phyloP scores from a whole-genome alignment of 2,797 vertebrate species.

The Thamnophis elegans region DNA sequence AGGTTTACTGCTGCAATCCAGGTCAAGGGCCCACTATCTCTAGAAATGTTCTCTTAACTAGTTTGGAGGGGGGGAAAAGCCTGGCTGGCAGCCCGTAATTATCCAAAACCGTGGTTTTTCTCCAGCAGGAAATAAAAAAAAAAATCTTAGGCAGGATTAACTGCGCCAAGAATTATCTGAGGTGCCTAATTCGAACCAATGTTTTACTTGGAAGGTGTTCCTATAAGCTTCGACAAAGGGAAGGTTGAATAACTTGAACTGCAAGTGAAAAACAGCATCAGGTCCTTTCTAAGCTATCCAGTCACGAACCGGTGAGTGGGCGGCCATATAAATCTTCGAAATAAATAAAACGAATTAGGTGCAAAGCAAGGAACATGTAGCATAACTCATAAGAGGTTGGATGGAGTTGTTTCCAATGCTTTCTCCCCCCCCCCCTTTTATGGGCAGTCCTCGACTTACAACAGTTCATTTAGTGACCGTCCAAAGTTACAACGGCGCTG shows the following conservation, averaged over 20 bases:
- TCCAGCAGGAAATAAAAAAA: neutral
- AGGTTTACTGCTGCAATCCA: neutral
- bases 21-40: neutral
- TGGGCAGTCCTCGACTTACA: neutral
- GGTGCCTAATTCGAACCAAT: neutral
- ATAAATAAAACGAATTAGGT: neutral
- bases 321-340: neutral
- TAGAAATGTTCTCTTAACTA: neutral
- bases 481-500: neutral
- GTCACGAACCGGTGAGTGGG: neutral
- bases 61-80: neutral
- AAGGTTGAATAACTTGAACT: neutral
- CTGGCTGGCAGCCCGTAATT: neutral
- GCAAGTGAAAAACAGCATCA: neutral
- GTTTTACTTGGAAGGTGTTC: neutral
- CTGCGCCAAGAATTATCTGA: neutral
- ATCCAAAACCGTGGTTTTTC: neutral
- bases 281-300: neutral
- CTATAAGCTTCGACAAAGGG: neutral
- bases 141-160: neutral
- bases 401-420: neutral
- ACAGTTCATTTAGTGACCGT: neutral
- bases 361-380: neutral
- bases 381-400: neutral
- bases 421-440: neutral